These are phyloP conservation scores for Portevinia maculata DNA, from an alignment of 2,888 invertebrate species.

Conservation along the genomic window DNA sequence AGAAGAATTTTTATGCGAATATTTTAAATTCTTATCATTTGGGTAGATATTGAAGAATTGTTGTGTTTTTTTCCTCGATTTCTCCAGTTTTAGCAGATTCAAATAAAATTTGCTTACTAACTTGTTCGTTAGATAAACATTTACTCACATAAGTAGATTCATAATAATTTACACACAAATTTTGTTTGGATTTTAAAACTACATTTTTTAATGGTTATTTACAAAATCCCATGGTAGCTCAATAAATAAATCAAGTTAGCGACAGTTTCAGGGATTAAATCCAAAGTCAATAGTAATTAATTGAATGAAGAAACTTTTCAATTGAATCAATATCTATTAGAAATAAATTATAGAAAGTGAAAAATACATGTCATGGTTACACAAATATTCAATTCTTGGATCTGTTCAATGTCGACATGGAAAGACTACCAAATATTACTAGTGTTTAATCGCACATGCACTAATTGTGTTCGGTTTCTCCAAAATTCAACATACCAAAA, in stretches of 20 bases:
- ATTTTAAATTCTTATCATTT: constrained; percentile 24
- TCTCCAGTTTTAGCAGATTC: not conserved
- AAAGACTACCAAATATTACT: constrained; percentile 12
- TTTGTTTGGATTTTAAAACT: not conserved
- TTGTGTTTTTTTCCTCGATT: not conserved
- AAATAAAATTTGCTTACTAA: too few species aligned
- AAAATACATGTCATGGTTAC: constrained; percentile 33
- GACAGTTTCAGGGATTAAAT: constrained; percentile 56
- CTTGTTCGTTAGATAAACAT: not conserved
- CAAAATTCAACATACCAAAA: constrained; percentile 11
- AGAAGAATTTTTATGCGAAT: constrained; percentile 32
- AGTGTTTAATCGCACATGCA: constrained; percentile 29
- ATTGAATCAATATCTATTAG: constrained; percentile 7
- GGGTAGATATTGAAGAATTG: not conserved
- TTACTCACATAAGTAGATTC: too few species aligned
- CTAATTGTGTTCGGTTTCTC: constrained; percentile 35
- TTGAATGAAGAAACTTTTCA: constrained; percentile 40
- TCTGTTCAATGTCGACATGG: not conserved
- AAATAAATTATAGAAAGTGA: constrained; percentile 48
- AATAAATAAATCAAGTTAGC: constrained; percentile 53
- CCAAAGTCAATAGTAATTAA: constrained; percentile 57
- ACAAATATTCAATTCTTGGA: constrained; percentile 19
- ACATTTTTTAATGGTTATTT: too few species aligned
- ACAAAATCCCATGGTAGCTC: constrained; percentile 15
- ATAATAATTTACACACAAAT: not conserved